phyloP scores from a whole-genome alignment of 1,140 invertebrate species.

The Sycophaga agraensis region DNA sequence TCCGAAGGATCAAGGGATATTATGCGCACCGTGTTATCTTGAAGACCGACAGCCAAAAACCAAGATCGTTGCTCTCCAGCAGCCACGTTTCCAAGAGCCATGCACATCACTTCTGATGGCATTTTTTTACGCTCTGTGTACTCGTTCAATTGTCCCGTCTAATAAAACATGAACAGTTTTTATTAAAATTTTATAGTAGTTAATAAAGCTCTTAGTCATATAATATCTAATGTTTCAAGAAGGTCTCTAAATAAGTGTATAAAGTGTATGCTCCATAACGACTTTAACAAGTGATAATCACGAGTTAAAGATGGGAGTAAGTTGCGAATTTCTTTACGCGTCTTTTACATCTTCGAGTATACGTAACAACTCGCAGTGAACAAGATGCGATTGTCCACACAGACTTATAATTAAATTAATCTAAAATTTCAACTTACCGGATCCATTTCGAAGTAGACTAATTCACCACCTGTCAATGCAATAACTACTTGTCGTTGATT shows the following conservation, averaged over 20 bases:
- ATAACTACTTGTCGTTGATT: constrained; percentile 99
- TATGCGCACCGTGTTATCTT: constrained; percentile 96
- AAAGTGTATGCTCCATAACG: neutral
- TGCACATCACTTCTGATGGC: constrained; percentile 95
- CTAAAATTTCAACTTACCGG: constrained; percentile 69
- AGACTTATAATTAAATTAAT: neutral
- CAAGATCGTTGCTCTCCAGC: constrained; percentile 92
- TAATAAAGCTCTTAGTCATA: neutral
- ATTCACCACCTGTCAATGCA: constrained; percentile 93
- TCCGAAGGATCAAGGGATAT: constrained; percentile 95
- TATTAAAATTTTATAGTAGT: neutral
- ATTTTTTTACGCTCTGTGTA: constrained; percentile 97
- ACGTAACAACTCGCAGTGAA: constrained; percentile 29
- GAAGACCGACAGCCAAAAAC: constrained; percentile 95
- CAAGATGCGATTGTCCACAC: constrained; percentile 3
- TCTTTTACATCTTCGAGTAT: constrained; percentile 43
- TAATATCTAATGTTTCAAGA: neutral
- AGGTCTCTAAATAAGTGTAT: neutral
- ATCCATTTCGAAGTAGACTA: constrained; percentile 99
- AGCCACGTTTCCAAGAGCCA: constrained; percentile 95
- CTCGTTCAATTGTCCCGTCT: constrained; percentile 97
- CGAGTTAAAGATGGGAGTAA: constrained; percentile 23
- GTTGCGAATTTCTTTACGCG: constrained; percentile 42
- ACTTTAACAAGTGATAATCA: neutral
- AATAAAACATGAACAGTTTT: constrained; percentile 19